Evolutionary conservation across 2,113 vertebrate species (phyloP), one percentile per base, ranked within the genome.

Genomic region (Petaurus breviceps): DNA sequence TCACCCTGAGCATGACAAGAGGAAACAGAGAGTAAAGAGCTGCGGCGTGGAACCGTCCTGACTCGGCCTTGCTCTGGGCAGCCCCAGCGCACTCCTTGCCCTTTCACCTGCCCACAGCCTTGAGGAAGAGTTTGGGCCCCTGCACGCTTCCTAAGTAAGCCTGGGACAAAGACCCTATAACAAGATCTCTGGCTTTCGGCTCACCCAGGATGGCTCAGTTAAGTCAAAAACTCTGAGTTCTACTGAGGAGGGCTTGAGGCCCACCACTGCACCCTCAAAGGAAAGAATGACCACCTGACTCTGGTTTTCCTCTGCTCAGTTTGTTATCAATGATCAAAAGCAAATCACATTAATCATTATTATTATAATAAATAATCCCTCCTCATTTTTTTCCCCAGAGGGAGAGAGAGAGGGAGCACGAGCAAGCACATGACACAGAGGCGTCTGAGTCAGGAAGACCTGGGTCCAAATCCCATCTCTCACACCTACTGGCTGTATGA

Each of bases 1-100:
- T 99, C 99, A 4, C 99, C 99, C 99, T 99, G 92, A 0, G n/a
- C 91, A 97, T 37, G 68, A 28, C 92, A 92, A 97, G n/a, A 96
- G 57, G 8, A n/a, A n/a, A 0, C 5, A 12, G 43, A 91, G 54
- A 1, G 19, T 12, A 3, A 90, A 47, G 10, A 92, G 14, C 14
- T 68, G 3, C 28, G n/a, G 43, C 5, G 7, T 23, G 89, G 47
- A 43, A 24, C 25, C 3, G 8, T 51, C 89, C 93, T 92, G 8
- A 12, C 26, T 22, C 51, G 0, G 37, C 22, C 53, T 6, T 1
- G n/a, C 24, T 47, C 84, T 50, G 9, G 2, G 26, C 26, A 28
- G 46, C 47, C 47, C 4, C 25, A 49, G 46, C 10, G 19, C 24
- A 0, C 47, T 26, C 49, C 47, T 19, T 68, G 31, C 57, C 57